Conservation (phyloP, 1,140 invertebrate species). For the Ptiloglossa arizonensis region DNA sequence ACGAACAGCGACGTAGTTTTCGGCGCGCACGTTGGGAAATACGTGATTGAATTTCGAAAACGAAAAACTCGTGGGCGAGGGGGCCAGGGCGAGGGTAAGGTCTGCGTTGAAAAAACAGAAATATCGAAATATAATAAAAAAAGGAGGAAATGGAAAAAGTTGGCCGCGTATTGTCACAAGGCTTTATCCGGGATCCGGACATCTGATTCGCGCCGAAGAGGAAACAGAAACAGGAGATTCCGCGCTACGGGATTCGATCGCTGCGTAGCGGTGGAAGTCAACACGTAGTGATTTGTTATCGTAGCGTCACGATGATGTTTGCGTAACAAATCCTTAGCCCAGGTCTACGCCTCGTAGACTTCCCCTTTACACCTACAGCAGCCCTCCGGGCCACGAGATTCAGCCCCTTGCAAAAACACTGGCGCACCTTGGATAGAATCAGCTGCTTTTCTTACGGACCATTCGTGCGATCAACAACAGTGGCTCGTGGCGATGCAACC, state of each 20-base stretch:
- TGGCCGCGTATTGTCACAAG: conserved; percentile 1
- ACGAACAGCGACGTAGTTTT: neutral
- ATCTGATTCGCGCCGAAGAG: conserved; percentile 26
- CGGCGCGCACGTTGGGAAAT: neutral
- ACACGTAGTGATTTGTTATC: conserved; percentile 68
- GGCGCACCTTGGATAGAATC: conserved; percentile 49
- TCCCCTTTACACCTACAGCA: conserved; percentile 38
- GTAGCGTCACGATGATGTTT: conserved; percentile 68
- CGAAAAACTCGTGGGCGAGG: neutral
- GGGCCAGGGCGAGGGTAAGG: too few relatives aligned
- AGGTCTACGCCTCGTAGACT: conserved; percentile 46
- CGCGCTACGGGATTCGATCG: conserved; percentile 20
- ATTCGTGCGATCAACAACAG: conserved; percentile 14
- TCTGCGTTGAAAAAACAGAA: neutral
- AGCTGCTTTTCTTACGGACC: conserved; percentile 3
- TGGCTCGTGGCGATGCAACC: neutral
- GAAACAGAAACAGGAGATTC: conserved; percentile 43
- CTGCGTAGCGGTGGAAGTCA: conserved; percentile 46
- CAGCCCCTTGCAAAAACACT: conserved; percentile 69
- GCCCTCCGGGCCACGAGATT: conserved; percentile 31
- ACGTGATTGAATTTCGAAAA: neutral
- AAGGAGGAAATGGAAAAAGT: neutral
- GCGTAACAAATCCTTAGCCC: conserved; percentile 70
- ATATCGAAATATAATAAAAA: neutral
- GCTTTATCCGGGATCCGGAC: conserved; percentile 44